phyloP scores from a whole-genome alignment of 64 coral and sea anemone species.

The Actinia tenebrosa region DNA sequence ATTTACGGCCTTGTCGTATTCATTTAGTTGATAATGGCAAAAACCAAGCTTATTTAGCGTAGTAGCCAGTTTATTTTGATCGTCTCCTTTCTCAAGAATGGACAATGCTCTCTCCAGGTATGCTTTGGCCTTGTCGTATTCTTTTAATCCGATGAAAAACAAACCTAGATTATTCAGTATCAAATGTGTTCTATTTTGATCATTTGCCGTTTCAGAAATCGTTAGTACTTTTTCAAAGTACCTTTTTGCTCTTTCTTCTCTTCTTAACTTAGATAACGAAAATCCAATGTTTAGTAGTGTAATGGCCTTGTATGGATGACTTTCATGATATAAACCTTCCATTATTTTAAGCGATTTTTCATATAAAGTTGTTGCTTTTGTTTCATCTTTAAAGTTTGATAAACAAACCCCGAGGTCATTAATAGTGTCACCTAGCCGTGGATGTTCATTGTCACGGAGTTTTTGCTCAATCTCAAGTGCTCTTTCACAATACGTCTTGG shows the following conservation, averaged over 20 bases:
- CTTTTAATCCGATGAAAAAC: too few relatives aligned
- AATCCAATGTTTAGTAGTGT: not conserved
- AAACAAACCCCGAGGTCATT: not conserved
- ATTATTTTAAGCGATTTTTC: not conserved
- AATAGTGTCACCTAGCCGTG: not conserved
- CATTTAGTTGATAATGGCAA: not conserved
- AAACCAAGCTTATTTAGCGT: not conserved
- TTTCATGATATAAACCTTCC: not conserved
- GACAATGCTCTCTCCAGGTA: not conserved
- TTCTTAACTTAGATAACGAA: not conserved
- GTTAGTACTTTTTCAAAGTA: too few relatives aligned
- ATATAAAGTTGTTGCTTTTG: not conserved
- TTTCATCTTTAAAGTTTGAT: too few relatives aligned
- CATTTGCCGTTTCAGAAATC: too few relatives aligned
- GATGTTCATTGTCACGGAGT: not conserved
- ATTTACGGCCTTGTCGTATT: conserved; percentile 4
- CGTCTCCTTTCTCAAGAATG: not conserved
- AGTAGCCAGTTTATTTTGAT: not conserved
- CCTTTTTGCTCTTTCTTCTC: not conserved
- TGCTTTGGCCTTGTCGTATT: not conserved
- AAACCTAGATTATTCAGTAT: too few relatives aligned
- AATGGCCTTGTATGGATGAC: not conserved
- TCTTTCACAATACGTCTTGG: conserved; percentile 20
- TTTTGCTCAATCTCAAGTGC: not conserved
- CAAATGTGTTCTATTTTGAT: too few relatives aligned